Conservation (phyloP, 2,888 invertebrate genomes). For the Aporophyla nigra region DNA sequence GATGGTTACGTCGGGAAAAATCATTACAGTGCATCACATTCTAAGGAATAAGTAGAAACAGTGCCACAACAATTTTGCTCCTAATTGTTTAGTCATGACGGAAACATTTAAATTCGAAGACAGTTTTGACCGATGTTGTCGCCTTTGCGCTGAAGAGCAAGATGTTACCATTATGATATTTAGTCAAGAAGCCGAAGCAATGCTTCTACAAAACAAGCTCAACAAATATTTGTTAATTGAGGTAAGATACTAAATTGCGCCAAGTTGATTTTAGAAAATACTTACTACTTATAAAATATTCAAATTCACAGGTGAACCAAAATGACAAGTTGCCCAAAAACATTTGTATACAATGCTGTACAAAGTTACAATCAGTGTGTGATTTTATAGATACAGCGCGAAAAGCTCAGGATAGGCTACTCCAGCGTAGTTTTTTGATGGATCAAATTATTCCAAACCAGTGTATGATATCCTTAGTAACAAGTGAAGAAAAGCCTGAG, state of each 20-base stretch:
- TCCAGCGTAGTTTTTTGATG: constrained; percentile 78
- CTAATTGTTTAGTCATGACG: constrained; percentile 68
- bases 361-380: constrained; percentile 92
- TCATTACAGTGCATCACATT: constrained; percentile 76
- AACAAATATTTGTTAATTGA: constrained; percentile 93
- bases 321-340: constrained; percentile 93
- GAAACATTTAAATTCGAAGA: constrained; percentile 67
- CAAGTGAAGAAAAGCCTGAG: constrained; percentile 63
- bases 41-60: constrained; percentile 44
- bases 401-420: constrained; percentile 92
- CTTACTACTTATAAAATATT: constrained; percentile 3
- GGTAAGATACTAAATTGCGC: constrained; percentile 79
- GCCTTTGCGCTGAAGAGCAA: constrained; percentile 92
- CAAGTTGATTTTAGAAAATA: neutral
- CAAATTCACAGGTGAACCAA: constrained; percentile 90
- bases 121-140: constrained; percentile 89
- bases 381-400: constrained; percentile 93
- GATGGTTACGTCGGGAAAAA: constrained; percentile 75
- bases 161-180: constrained; percentile 92
- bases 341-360: constrained; percentile 92
- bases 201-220: constrained; percentile 92
- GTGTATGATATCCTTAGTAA: constrained; percentile 39
- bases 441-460: constrained; percentile 82
- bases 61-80: constrained; percentile 55
- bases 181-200: constrained; percentile 92